These are phyloP conservation scores for Sitta europaea DNA, from an alignment of 2,113 vertebrate species.

Conservation along the genomic window DNA sequence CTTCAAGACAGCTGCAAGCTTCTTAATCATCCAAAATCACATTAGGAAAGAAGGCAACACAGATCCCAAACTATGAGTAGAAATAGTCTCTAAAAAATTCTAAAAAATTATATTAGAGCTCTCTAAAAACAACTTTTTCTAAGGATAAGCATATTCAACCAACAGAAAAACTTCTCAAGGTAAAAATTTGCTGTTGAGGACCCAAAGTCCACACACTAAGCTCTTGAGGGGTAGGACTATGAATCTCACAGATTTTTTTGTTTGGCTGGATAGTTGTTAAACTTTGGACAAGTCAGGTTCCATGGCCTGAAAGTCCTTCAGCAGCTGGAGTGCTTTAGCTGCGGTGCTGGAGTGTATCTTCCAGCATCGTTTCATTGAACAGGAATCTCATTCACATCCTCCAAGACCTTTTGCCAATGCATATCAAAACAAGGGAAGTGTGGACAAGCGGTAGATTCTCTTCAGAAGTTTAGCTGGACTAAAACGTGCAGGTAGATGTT, in stretches of 20 bases:
- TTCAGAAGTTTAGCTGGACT: background rate
- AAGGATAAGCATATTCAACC: background rate
- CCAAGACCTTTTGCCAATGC: background rate
- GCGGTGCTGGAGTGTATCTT: background rate
- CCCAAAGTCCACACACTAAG: background rate
- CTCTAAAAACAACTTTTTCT: background rate
- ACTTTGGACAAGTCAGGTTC: background rate
- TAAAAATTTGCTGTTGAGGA: background rate
- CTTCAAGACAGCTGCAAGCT: background rate
- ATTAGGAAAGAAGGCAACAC: background rate
- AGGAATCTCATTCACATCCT: background rate
- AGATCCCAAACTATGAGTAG: background rate
- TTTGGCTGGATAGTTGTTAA: background rate
- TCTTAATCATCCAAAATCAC: background rate
- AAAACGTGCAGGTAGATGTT: background rate
- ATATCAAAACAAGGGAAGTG: background rate
- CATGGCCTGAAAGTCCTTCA: background rate
- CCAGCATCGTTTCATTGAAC: background rate
- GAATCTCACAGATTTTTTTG: background rate
- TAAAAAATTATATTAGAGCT: background rate
- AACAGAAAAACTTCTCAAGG: background rate
- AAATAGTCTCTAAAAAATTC: background rate
- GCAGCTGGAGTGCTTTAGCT: constrained; percentile 15
- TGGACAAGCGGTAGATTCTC: background rate
- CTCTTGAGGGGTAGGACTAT: background rate